phyloP scores from a whole-genome alignment of 2,113 vertebrate genomes.

The Trichomycterus rosablanca region DNA sequence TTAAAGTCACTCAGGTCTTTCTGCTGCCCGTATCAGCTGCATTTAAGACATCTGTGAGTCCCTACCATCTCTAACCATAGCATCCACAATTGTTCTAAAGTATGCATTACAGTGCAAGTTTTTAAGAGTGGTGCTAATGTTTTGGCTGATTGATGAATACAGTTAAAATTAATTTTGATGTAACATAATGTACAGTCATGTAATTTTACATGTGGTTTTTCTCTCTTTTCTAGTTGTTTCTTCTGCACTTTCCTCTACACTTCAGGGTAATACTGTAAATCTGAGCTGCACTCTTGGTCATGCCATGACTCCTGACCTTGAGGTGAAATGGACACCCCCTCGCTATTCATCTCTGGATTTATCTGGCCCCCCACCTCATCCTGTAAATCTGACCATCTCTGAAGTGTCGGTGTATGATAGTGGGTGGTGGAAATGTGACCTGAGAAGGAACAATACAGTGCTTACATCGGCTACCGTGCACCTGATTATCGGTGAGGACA shows the following conservation, averaged over 20 bases:
- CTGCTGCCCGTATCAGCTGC: no score
- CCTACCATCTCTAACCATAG: no score
- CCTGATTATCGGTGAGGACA: slow-evolving; percentile 60
- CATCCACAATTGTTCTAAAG: no score
- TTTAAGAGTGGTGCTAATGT: no score
- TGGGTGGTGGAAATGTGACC: slow-evolving; percentile 57
- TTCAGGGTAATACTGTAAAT: slow-evolving; percentile 54
- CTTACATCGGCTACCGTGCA: slow-evolving; percentile 44
- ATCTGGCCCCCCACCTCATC: fast-evolving
- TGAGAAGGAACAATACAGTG: not conserved
- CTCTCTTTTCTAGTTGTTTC: slow-evolving; percentile 19
- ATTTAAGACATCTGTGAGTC: no score
- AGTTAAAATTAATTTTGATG: no score
- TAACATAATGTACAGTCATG: no score
- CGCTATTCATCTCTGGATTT: fast-evolving
- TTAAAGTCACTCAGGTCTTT: no score
- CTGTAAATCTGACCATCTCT: slow-evolving; percentile 25
- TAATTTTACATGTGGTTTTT: not conserved
- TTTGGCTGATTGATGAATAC: no score
- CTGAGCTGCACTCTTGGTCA: slow-evolving; percentile 55
- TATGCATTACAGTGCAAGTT: no score
- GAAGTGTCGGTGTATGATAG: slow-evolving; percentile 4
- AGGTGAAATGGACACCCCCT: slow-evolving; percentile 50
- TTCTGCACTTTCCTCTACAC: slow-evolving; percentile 1
- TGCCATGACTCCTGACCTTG: slow-evolving; percentile 20